Percentiles rank a stretch among this genome's conserved stretches.
phyloP scores from a whole-genome alignment of 2,797 vertebrate genomes.

The Tenualosa ilisha region DNA sequence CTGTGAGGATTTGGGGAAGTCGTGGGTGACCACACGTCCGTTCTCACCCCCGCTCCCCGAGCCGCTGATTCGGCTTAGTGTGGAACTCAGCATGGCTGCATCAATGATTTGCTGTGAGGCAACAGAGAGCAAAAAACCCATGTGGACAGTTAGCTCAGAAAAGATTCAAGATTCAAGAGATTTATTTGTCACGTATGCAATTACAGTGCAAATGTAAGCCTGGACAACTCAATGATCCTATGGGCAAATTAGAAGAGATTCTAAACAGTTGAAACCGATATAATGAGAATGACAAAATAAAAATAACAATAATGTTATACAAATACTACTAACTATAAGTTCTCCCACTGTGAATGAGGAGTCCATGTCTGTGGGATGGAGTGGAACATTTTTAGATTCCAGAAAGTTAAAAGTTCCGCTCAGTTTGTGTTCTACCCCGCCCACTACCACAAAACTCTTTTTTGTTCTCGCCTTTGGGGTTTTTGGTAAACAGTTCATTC shows the following conservation, averaged over 20 bases:
- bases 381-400: neutral
- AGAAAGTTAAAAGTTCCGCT: neutral
- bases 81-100: conserved; percentile 91
- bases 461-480: neutral
- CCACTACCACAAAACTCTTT: neutral
- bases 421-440: neutral
- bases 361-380: too few species aligned
- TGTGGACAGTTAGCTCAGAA: conserved; percentile 14
- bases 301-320: neutral
- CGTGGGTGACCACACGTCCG: conserved; percentile 88
- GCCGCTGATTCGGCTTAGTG: conserved; percentile 79
- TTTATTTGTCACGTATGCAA: too few species aligned
- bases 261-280: too few species aligned
- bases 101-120: conserved; percentile 93
- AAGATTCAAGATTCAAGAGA: neutral
- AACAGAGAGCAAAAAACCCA: conserved; percentile 54
- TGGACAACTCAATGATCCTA: too few species aligned
- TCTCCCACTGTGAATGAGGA: neutral
- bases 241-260: too few species aligned
- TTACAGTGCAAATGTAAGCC: too few species aligned
- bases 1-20: conserved; percentile 90
- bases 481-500: neutral
- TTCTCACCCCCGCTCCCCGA: conserved; percentile 86
- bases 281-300: too few species aligned
- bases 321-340: neutral